phyloP scores from a whole-genome alignment of 2,888 invertebrate species.

The Thymelicus acteon region DNA sequence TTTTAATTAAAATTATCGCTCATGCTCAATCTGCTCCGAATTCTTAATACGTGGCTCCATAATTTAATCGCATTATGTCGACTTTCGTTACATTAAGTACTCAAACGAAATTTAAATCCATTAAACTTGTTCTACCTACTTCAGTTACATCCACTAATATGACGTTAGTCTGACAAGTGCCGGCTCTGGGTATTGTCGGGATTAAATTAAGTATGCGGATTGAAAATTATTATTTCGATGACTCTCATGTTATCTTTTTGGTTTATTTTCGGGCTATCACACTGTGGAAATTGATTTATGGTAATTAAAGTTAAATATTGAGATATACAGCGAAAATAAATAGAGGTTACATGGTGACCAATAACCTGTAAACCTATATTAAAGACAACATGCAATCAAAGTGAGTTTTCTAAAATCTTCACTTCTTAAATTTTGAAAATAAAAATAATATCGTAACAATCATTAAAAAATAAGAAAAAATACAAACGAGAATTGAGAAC shows the following conservation, averaged over 20 bases:
- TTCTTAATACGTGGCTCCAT: conserved; percentile 45
- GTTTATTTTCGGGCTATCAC: conserved; percentile 15
- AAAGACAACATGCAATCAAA: too few relatives aligned
- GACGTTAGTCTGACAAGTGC: conserved; percentile 66
- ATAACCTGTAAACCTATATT: too few relatives aligned
- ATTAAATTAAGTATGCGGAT: conserved; percentile 70
- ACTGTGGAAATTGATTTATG: neutral
- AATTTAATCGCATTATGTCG: conserved; percentile 35
- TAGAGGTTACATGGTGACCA: too few relatives aligned
- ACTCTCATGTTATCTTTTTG: conserved; percentile 1
- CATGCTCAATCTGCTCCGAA: conserved; percentile 27
- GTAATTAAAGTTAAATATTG: too few relatives aligned
- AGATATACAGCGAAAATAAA: too few relatives aligned
- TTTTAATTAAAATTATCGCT: conserved; percentile 35
- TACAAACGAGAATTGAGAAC: too few relatives aligned
- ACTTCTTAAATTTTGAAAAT: too few relatives aligned
- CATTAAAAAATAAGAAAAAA: too few relatives aligned
- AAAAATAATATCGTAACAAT: too few relatives aligned
- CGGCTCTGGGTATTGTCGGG: conserved; percentile 60
- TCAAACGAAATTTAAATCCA: conserved; percentile 31
- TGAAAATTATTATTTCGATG: conserved; percentile 73
- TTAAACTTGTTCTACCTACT: conserved; percentile 34
- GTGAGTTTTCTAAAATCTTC: too few relatives aligned
- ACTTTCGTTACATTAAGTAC: conserved; percentile 36
- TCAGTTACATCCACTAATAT: conserved; percentile 31